A percentile compares a stretch with the other conserved stretches of the same genome.
These are phyloP conservation scores for Nematopogon swammerdamellus DNA, from an alignment of 2,888 invertebrate genomes.

Conservation along the genomic window DNA sequence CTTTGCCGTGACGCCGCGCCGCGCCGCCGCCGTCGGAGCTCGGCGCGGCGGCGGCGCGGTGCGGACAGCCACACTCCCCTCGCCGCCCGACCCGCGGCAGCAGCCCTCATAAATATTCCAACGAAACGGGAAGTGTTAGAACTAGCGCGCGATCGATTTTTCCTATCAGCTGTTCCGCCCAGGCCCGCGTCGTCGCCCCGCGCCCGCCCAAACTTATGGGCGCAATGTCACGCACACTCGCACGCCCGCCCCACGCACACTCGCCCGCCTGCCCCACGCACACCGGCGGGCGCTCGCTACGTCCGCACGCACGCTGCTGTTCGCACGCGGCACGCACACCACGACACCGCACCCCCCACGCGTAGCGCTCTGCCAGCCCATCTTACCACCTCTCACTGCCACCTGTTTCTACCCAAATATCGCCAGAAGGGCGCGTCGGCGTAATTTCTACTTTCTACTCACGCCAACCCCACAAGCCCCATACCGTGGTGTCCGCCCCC, in stretches of 20 bases:
- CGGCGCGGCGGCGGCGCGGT: no score
- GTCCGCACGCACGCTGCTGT: constrained; percentile 5
- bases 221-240: constrained; percentile 34
- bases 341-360: constrained; percentile 5
- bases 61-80: no score
- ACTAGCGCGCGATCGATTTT: constrained; percentile 33
- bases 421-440: no score
- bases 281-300: constrained; percentile 1
- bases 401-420: no score
- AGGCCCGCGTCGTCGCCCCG: constrained; percentile 21
- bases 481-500: no score
- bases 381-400: no score
- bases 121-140: constrained; percentile 31
- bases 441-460: no score
- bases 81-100: no score
- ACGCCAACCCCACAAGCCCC: no score
- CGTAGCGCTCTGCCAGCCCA: background rate
- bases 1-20: no score
- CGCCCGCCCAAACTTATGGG: constrained; percentile 9
- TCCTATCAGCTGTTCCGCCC: constrained; percentile 47
- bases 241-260: constrained; percentile 13
- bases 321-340: constrained; percentile 4
- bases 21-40: no score
- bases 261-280: constrained; percentile 10
- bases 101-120: background rate